Base-by-base conservation (phyloP, 2,888 invertebrate genomes). In the Ophion ellenae region DNA sequence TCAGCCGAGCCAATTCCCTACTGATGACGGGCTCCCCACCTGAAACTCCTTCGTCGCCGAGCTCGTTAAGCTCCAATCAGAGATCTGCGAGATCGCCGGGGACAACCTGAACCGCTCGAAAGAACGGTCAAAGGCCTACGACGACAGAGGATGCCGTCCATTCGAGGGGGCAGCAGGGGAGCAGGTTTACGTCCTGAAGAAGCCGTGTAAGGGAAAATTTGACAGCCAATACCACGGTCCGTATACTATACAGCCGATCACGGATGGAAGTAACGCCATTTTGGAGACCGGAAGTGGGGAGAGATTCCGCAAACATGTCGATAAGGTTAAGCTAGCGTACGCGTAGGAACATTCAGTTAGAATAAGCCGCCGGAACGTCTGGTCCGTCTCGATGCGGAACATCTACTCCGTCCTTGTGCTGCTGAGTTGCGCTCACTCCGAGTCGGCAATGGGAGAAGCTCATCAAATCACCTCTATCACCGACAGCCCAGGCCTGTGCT, bases 271-370 rank as follows among this genome's bases (percentile, higher is more conserved):
- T 63, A 40, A 74, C 40, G 61, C 32, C 20, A 64, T 76, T 32
- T 14, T 66, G 14, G 53, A 66, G 47, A 66, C 76, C 6, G 3
- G 6, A n/a, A 66, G 47, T 10, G 66, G 66, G 17, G 28, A 64
- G 24, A 47, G 53, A 66, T 47, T 76, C 66, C 53, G 64, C 1
- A 76, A 76, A 32, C 76, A 76, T 24, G 53, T 66, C 14, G 76
- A 76, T 32, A 76, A 76, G 28, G 36, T 76, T 10, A 76, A 76
- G 36, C 10, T 76, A 6, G 66, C 57, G 3, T 57, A 66, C 32
- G 32, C 11, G 1, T 28, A 63, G 11, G 63, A 7, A 28, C 32
- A 63, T 28, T 10, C 28, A 24, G 10, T 2, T 10, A 2, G 17
- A 59, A 3, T 28, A 32, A 32, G 32, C 32, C 32, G 4, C 32